Percentiles rank a stretch among this genome's conserved stretches.
Evolutionary conservation across 2,113 vertebrate genomes (phyloP).

Genomic region (Tetrax tetrax): DNA sequence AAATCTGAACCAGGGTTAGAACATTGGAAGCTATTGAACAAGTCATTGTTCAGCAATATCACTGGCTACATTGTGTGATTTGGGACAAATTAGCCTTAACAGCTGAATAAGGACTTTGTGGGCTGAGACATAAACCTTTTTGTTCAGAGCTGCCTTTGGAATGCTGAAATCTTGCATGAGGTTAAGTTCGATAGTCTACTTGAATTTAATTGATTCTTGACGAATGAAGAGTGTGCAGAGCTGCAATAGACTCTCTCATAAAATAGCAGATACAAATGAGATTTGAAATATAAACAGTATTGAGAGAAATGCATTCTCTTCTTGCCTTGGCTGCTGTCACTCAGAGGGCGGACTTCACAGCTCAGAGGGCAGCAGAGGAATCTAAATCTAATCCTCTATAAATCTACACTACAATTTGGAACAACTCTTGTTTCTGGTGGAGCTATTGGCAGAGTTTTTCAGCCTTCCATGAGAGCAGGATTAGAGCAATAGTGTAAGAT

Average conservation of each 20-base stretch:
- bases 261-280: slow-evolving; percentile 29
- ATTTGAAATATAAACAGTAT: slow-evolving; percentile 47
- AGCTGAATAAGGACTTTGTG: slow-evolving; percentile 76
- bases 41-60: slow-evolving; percentile 74
- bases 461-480: not conserved
- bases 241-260: slow-evolving; percentile 18
- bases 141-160: slow-evolving; percentile 73
- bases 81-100: slow-evolving; percentile 77
- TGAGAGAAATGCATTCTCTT: slow-evolving; percentile 6
- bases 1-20: slow-evolving; percentile 41
- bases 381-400: slow-evolving; percentile 36
- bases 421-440: slow-evolving; percentile 23
- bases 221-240: slow-evolving; percentile 42
- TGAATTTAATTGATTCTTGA: slow-evolving; percentile 69
- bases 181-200: slow-evolving; percentile 72
- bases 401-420: slow-evolving; percentile 33
- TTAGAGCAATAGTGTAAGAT: not conserved
- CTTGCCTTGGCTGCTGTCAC: slow-evolving; percentile 28
- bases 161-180: slow-evolving; percentile 70
- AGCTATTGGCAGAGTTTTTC: slow-evolving; percentile 5
- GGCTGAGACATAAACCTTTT: slow-evolving; percentile 73
- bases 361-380: slow-evolving; percentile 20
- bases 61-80: slow-evolving; percentile 77
- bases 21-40: slow-evolving; percentile 71
- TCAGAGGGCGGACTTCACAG: not conserved